phyloP scores from a whole-genome alignment of 2,797 vertebrate genomes.

The Bradypodion pumilum region DNA sequence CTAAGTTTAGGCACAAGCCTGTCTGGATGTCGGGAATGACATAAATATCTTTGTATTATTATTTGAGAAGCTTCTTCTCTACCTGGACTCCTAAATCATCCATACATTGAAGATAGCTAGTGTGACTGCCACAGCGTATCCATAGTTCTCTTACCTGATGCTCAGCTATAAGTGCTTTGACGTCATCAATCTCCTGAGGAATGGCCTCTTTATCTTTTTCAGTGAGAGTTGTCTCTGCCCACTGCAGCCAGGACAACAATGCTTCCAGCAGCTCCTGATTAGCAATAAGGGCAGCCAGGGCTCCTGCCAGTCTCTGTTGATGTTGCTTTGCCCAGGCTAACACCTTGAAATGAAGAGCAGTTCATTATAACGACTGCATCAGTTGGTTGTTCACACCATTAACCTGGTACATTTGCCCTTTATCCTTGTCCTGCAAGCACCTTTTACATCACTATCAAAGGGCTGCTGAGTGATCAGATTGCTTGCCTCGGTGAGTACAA shows the following conservation, averaged over 20 bases:
- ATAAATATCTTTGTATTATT: accelerated
- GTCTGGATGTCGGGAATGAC: too few species aligned
- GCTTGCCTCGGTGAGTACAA: neutral
- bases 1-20: too few species aligned
- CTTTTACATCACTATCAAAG: neutral
- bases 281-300: conserved; percentile 86
- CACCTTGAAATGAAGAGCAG: conserved; percentile 78
- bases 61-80: neutral
- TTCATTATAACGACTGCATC: conserved; percentile 12
- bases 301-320: conserved; percentile 88
- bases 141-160: conserved; percentile 85
- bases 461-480: neutral
- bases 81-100: neutral
- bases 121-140: neutral
- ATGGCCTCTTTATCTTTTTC: conserved; percentile 91
- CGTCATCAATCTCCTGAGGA: conserved; percentile 94
- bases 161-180: conserved; percentile 93
- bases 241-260: conserved; percentile 93
- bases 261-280: conserved; percentile 93
- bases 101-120: neutral
- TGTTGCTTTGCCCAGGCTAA: conserved; percentile 96
- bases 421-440: neutral
- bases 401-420: too few species aligned
- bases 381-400: neutral
- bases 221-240: conserved; percentile 91